phyloP scores from a whole-genome alignment of 2,888 invertebrate species.

The Trypoxylon attenuatum region DNA sequence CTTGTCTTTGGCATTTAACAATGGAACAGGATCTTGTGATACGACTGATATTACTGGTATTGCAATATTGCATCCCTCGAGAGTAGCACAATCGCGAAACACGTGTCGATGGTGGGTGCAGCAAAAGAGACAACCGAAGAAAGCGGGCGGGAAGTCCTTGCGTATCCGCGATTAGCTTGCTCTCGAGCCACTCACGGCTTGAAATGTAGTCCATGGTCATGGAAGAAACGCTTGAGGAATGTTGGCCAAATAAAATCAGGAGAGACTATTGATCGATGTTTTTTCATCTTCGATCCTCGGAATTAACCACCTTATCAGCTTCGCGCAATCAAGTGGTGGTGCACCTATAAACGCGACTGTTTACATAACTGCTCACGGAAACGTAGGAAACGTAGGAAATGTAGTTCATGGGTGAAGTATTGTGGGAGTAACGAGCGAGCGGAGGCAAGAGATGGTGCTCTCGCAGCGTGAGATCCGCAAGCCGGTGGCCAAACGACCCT shows the following conservation, averaged over 20 bases:
- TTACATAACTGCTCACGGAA: slow-evolving; percentile 17
- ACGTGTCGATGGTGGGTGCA: background rate
- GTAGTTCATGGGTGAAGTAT: slow-evolving; percentile 42
- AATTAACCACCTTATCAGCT: too few relatives aligned
- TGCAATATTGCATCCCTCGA: too few relatives aligned
- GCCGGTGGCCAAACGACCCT: background rate
- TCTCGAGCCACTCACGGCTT: background rate
- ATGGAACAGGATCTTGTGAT: too few relatives aligned
- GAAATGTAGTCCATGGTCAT: slow-evolving; percentile 38
- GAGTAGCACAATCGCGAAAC: too few relatives aligned
- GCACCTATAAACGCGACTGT: slow-evolving; percentile 4
- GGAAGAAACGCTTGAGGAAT: slow-evolving; percentile 3
- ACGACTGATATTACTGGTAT: too few relatives aligned
- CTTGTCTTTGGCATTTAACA: too few relatives aligned
- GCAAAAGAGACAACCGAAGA: slow-evolving; percentile 32
- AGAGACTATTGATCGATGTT: background rate
- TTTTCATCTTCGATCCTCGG: too few relatives aligned
- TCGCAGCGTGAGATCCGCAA: background rate
- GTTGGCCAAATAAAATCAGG: slow-evolving; percentile 1
- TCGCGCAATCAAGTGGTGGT: background rate
- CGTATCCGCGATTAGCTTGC: slow-evolving; percentile 24
- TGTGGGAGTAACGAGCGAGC: background rate
- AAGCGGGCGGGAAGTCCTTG: slow-evolving; percentile 25
- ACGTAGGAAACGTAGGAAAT: too few relatives aligned
- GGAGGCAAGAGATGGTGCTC: background rate